These are phyloP conservation scores for Helicoverpa armigera DNA, from an alignment of 1,140 invertebrate genomes.

Conservation along the genomic window DNA sequence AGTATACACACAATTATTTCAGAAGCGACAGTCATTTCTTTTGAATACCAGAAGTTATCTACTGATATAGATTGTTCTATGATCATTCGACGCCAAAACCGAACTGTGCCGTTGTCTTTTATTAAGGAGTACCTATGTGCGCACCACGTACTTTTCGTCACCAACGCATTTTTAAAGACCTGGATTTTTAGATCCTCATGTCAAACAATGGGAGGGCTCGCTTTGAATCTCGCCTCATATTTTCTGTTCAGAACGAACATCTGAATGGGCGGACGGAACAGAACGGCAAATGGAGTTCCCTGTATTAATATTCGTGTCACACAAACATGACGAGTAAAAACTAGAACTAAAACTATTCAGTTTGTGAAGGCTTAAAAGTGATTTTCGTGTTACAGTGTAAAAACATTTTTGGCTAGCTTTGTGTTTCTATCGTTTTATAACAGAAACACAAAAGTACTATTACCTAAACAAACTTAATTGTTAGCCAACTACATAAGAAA, in stretches of 20 bases:
- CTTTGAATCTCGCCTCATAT: slow-evolving; percentile 21
- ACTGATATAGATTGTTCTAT: slow-evolving; percentile 4
- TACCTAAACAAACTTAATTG: too few relatives aligned
- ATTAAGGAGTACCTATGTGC: slow-evolving; percentile 5
- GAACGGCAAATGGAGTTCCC: not conserved
- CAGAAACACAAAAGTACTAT: too few relatives aligned
- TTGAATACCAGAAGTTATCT: not conserved
- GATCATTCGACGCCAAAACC: slow-evolving; percentile 14
- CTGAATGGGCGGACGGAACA: not conserved
- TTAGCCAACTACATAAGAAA: too few relatives aligned
- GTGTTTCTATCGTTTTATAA: not conserved
- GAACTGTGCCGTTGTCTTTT: slow-evolving; percentile 9
- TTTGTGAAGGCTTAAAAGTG: not conserved
- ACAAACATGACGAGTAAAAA: not conserved
- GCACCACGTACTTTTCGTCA: not conserved
- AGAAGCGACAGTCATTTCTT: not conserved
- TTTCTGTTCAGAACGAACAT: not conserved
- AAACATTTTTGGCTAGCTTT: too few relatives aligned
- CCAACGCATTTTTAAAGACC: slow-evolving; percentile 5
- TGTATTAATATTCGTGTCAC: not conserved
- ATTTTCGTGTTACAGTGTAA: too few relatives aligned
- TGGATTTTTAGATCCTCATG: not conserved
- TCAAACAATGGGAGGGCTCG: slow-evolving; percentile 10
- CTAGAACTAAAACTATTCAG: not conserved
- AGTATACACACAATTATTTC: not conserved